Base-by-base conservation (phyloP, 2,888 invertebrate species). In the Junonia oenone region DNA sequence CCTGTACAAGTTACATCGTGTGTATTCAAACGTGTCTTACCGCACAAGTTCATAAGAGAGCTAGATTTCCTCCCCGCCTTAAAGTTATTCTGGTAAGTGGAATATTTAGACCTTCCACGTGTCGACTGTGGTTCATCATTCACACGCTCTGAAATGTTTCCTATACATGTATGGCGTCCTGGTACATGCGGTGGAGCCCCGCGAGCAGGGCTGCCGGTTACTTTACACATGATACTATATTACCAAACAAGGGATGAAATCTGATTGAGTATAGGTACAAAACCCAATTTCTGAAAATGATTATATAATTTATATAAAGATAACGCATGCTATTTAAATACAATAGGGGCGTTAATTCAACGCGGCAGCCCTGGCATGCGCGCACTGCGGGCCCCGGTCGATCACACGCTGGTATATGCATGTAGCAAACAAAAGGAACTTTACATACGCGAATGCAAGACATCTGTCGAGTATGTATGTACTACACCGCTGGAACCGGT, bases 31-130 rank as follows among this genome's bases (percentile, higher is more conserved):
- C 73, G 70, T 75, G 81, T 93, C 96, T 97, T 96, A 97, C 97
- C 96, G 94, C 96, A 96, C 93, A 97, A 93, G 94, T 97, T 97
- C 96, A 97, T 96, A 92, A 97, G 94, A 90, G 96, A 97, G 94
- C 95, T 96, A 92, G 96, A 96, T 93, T 96, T 96, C 94, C 96
- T 95, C 82, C 93, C 93, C 77, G 90, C 92, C 93, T 95, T 95
- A 94, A 96, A 95, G 95, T 95, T 95, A 91, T 78, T 89, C 94
- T 94, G 94, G 94, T 94, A 94, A 92, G 94, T 93, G 89, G 94
- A 92, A 93, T 94, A 95, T 93, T 94, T 95, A 93, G 94, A 93
- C 92, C 94, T 93, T 92, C 94, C 94, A 91, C 94, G 94, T 90
- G 94, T 92, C 91, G 95, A 93, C 92, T 93, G 93, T 83, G 93